These are phyloP conservation scores for Sturnus vulgaris DNA, from an alignment of 2,113 vertebrate species.

Conservation along the genomic window DNA sequence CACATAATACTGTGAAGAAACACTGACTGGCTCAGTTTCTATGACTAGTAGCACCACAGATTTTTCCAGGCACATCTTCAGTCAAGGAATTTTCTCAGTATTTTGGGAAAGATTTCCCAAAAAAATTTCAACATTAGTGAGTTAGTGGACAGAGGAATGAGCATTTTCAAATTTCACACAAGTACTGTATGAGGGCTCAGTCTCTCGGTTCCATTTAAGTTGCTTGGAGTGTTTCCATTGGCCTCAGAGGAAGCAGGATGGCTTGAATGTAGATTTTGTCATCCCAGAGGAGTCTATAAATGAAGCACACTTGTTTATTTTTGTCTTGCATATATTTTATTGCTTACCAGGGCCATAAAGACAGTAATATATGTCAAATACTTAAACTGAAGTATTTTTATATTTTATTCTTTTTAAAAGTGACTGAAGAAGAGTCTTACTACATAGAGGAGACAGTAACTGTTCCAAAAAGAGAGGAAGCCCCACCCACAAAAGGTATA, in stretches of 20 bases:
- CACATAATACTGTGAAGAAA: neutral
- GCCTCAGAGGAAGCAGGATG: neutral
- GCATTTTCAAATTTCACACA: neutral
- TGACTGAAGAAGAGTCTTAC: constrained; percentile 72
- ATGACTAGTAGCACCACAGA: neutral
- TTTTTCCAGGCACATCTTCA: neutral
- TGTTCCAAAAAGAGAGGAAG: constrained; percentile 69
- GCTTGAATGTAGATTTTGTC: neutral
- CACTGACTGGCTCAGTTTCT: neutral
- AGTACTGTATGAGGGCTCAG: neutral
- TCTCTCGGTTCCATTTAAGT: neutral
- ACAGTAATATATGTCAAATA: neutral
- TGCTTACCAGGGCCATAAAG: neutral
- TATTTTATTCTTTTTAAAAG: constrained; percentile 71
- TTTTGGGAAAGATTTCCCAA: neutral
- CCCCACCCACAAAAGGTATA: constrained; percentile 72
- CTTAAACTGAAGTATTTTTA: constrained; percentile 5
- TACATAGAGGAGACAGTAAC: constrained; percentile 67
- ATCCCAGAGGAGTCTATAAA: neutral
- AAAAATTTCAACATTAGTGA: neutral
- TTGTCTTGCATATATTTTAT: neutral
- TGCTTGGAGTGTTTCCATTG: neutral
- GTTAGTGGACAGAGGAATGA: neutral
- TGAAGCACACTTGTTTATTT: neutral
- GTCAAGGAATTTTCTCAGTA: neutral